These are phyloP conservation scores for Gallinago jamesoni DNA, from an alignment of 2,113 vertebrate species.

Conservation along the genomic window DNA sequence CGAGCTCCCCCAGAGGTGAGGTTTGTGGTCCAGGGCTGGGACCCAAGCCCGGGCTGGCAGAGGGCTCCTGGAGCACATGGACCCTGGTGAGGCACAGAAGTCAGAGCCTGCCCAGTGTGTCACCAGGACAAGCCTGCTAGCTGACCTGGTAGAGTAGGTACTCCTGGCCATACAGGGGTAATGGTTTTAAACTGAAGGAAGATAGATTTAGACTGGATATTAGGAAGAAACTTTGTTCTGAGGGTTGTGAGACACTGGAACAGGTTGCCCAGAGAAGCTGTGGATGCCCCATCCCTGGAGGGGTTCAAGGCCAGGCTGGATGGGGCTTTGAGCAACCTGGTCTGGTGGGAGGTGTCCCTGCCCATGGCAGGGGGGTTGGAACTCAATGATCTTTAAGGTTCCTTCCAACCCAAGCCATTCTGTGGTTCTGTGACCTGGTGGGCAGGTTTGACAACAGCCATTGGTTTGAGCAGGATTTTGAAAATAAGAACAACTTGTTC, in stretches of 20 bases:
- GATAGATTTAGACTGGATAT: background rate
- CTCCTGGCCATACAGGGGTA: background rate
- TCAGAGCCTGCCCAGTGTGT: background rate
- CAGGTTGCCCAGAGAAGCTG: background rate
- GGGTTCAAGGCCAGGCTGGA: background rate
- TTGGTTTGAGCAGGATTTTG: background rate
- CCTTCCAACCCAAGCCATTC: background rate
- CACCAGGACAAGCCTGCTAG: background rate
- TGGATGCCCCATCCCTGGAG: background rate
- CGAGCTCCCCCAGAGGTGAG: rapidly evolving
- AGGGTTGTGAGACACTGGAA: background rate
- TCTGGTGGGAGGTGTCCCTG: background rate
- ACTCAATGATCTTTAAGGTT: background rate
- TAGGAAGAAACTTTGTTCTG: background rate
- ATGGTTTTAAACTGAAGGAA: background rate
- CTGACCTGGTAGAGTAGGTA: background rate
- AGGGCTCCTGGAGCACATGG: rapidly evolving
- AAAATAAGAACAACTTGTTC: background rate
- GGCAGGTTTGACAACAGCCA: background rate
- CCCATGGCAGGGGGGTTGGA: background rate
- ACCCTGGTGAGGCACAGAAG: background rate
- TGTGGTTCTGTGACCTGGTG: background rate
- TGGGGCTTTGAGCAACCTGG: background rate
- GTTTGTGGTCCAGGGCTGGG: background rate
- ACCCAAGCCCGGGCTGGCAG: background rate